Percentiles rank a stretch among this genome's conserved stretches.
Conservation (phyloP, 2,888 invertebrate genomes). For the Idaea aversata region DNA sequence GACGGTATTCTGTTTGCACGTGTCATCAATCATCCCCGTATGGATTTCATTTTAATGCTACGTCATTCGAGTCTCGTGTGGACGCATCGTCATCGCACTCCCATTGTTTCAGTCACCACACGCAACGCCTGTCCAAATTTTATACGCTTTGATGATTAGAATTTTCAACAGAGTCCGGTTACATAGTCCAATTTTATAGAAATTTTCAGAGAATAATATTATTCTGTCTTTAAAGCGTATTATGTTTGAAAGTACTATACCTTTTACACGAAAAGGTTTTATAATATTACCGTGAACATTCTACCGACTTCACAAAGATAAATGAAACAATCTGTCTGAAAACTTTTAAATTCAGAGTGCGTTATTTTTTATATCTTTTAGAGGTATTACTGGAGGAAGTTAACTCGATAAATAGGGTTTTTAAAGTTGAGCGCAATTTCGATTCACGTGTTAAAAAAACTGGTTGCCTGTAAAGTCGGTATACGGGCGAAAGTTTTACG, state of each 20-base stretch:
- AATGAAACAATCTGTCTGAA: neutral
- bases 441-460: too few species aligned
- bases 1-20: constrained; percentile 61
- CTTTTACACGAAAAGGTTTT: neutral
- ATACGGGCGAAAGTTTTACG: too few species aligned
- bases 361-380: neutral
- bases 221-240: too few species aligned
- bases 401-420: too few species aligned
- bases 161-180: neutral
- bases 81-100: constrained; percentile 49
- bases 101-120: constrained; percentile 43
- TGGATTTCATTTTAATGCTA: constrained; percentile 78
- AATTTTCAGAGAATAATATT: too few species aligned
- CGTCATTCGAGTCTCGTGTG: constrained; percentile 74
- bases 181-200: neutral
- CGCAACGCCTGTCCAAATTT: constrained; percentile 1
- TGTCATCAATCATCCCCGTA: constrained; percentile 76
- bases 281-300: neutral
- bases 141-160: neutral
- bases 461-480: too few species aligned
- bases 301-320: neutral
- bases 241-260: too few species aligned
- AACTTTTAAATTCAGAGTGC: neutral
- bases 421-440: too few species aligned
- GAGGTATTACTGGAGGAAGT: neutral